Conservation (phyloP, 2,113 vertebrate genomes). For the Scopus umbretta region DNA sequence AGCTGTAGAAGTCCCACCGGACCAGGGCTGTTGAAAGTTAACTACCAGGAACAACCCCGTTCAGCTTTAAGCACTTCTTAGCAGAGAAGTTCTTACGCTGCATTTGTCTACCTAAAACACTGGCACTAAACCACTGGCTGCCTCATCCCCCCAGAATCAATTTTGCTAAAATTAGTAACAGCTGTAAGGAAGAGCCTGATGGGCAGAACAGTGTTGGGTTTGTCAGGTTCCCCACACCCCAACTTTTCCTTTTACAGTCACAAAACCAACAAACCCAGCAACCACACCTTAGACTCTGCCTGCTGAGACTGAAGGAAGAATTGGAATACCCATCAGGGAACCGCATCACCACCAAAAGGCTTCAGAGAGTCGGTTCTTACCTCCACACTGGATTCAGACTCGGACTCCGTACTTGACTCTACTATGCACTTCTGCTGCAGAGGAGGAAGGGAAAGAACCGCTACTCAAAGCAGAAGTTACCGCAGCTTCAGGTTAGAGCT, state of each 20-base stretch:
- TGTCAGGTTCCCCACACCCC: no score
- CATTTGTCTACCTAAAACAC: neutral
- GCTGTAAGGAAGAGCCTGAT: neutral
- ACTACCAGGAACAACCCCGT: neutral
- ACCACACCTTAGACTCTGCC: neutral
- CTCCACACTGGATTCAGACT: constrained; percentile 74
- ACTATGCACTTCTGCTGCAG: constrained; percentile 71
- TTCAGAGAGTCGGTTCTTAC: constrained; percentile 29
- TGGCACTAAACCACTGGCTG: neutral
- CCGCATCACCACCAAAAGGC: neutral
- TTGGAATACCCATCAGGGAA: neutral
- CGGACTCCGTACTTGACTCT: constrained; percentile 81
- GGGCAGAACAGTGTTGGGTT: accelerated
- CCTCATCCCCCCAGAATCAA: neutral
- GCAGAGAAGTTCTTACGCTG: neutral
- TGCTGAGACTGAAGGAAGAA: neutral
- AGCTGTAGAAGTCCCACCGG: neutral
- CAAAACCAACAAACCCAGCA: neutral
- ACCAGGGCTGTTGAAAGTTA: neutral
- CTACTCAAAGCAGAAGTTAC: neutral
- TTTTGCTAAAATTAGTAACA: neutral
- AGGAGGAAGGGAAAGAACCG: neutral
- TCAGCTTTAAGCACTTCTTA: neutral
- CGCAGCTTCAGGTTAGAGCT: neutral
- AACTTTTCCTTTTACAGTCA: neutral